Conservation (phyloP, 2,113 vertebrate species). For the Gavia stellata region DNA sequence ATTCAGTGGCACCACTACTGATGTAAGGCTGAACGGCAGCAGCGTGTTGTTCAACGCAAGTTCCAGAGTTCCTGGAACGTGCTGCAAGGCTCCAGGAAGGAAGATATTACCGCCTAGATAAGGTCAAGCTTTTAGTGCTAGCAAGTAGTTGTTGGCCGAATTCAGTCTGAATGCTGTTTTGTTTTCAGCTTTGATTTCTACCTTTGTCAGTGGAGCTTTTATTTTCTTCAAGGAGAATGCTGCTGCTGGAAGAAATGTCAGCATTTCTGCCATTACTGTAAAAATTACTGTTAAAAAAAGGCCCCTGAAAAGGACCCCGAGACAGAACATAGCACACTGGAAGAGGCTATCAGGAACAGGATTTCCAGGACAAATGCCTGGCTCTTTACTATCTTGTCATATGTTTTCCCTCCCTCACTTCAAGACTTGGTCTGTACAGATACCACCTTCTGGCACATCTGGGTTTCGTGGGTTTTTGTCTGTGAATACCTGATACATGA, state of each 20-base stretch:
- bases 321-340: background rate
- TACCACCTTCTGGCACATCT: background rate
- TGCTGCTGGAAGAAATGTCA: background rate
- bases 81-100: constrained; percentile 26
- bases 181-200: background rate
- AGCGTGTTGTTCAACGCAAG: background rate
- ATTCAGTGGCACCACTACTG: background rate
- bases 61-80: background rate
- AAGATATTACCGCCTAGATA: background rate
- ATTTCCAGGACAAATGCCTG: background rate
- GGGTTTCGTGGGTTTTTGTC: background rate
- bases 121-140: background rate
- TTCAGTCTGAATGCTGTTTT: background rate
- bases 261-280: background rate
- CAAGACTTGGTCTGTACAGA: background rate
- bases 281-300: background rate
- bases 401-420: background rate
- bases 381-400: background rate
- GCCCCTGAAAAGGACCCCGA: background rate
- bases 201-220: background rate
- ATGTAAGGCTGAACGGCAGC: background rate
- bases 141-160: background rate
- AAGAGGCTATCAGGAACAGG: background rate
- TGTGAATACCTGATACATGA: background rate
- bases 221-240: background rate